Percentiles rank a stretch among this genome's conserved stretches.
phyloP scores from a whole-genome alignment of 1,140 invertebrate genomes.

The Dryas iulia region DNA sequence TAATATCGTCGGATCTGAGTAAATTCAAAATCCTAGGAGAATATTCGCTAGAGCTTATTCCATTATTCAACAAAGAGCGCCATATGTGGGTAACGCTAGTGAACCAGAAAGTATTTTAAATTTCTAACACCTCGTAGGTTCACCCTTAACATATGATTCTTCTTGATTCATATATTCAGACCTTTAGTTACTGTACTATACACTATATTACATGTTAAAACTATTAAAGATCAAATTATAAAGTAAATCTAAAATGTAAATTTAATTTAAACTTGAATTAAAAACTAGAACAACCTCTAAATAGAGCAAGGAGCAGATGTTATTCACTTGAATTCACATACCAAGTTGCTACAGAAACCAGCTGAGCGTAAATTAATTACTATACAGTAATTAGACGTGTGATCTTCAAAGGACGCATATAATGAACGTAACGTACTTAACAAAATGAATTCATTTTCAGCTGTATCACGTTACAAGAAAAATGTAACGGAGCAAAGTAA shows the following conservation, averaged over 20 bases:
- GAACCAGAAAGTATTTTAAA: constrained; percentile 41
- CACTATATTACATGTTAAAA: background rate
- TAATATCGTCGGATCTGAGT: constrained; percentile 31
- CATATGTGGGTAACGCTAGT: constrained; percentile 37
- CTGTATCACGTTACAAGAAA: constrained; percentile 9
- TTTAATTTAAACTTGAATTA: background rate
- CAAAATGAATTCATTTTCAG: constrained; percentile 30
- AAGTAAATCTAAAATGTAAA: background rate
- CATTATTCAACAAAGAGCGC: constrained; percentile 42
- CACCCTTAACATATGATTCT: background rate
- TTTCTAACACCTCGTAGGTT: constrained; percentile 29
- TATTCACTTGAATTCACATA: constrained; percentile 55
- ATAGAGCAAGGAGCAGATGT: constrained; percentile 38
- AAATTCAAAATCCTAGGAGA: constrained; percentile 39
- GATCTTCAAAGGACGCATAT: constrained; percentile 56
- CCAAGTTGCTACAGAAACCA: constrained; percentile 42
- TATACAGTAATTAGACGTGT: constrained; percentile 59
- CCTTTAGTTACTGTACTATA: too few relatives aligned
- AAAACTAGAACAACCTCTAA: constrained; percentile 32
- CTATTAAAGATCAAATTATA: background rate
- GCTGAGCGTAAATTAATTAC: constrained; percentile 54
- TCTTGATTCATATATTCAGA: background rate
- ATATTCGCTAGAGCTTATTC: constrained; percentile 38
- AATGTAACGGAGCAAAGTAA: constrained; percentile 13
- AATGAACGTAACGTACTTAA: constrained; percentile 41